Evolutionary conservation across 2,888 invertebrate genomes (phyloP).

Genomic region (Drepana falcataria): DNA sequence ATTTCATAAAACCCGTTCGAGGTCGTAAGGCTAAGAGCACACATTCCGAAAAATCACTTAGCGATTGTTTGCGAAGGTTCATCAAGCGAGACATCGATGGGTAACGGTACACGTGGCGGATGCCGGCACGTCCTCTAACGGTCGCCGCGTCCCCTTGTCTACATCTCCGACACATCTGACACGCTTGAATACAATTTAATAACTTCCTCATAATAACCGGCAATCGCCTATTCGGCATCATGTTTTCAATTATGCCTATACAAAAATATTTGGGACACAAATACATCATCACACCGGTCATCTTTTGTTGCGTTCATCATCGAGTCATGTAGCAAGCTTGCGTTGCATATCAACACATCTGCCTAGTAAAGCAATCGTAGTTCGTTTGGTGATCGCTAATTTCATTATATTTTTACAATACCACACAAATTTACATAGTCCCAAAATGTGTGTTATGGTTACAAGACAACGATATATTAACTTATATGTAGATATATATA

Average conservation of each 20-base stretch:
- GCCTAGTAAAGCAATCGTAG: too few species aligned
- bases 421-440: too few species aligned
- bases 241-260: conserved; percentile 4
- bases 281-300: neutral
- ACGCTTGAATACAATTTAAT: conserved; percentile 46
- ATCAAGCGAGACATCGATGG: conserved; percentile 16
- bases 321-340: neutral
- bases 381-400: too few species aligned
- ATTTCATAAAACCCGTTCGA: conserved; percentile 28
- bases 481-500: too few species aligned
- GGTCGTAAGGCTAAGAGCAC: conserved; percentile 32
- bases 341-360: too few species aligned
- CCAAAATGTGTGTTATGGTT: too few species aligned
- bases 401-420: too few species aligned
- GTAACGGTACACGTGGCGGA: conserved; percentile 52
- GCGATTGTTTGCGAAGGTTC: conserved; percentile 28
- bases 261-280: neutral
- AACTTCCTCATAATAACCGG: conserved; percentile 21
- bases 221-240: neutral
- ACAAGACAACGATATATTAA: too few species aligned
- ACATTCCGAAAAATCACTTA: conserved; percentile 23
- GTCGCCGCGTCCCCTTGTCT: conserved; percentile 51
- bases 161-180: conserved; percentile 37
- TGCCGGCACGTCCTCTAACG: conserved; percentile 65
- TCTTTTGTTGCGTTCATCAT: neutral